A percentile compares a stretch with the other conserved stretches of the same genome.
Evolutionary conservation across 2,113 vertebrate genomes (phyloP).

Genomic region (Varanus salvator): DNA sequence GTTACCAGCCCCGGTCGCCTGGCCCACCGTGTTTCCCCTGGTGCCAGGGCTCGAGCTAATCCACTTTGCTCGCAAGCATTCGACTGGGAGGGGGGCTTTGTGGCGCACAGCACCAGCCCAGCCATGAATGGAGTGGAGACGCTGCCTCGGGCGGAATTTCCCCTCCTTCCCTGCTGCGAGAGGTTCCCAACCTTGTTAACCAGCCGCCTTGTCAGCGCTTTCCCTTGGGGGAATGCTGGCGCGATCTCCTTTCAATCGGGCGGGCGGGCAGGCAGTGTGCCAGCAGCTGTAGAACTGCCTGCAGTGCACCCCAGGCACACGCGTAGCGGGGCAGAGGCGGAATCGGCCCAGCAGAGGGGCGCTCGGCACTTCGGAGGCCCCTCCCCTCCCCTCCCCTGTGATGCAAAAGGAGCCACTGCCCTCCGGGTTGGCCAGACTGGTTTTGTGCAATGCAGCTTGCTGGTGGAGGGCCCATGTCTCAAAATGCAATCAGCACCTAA

Average conservation of each 20-base stretch:
- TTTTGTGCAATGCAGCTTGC: background rate
- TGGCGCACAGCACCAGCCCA: slow-evolving; percentile 49
- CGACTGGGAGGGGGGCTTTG: slow-evolving; percentile 64
- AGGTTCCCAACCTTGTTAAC: slow-evolving; percentile 34
- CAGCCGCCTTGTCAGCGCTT: slow-evolving; percentile 22
- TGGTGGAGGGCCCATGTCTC: background rate
- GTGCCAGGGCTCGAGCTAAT: slow-evolving; percentile 55
- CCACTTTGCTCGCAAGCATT: slow-evolving; percentile 59
- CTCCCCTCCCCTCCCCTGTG: background rate
- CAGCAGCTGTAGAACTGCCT: background rate
- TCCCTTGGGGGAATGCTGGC: background rate
- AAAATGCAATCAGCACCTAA: background rate
- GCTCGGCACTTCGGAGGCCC: background rate
- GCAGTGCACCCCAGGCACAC: background rate
- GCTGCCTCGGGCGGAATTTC: slow-evolving; percentile 12
- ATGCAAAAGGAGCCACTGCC: background rate
- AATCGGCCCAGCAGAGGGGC: background rate
- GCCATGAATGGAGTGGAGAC: slow-evolving; percentile 42
- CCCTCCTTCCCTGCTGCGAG: slow-evolving; percentile 11
- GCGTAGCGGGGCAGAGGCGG: background rate
- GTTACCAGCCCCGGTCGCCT: slow-evolving; percentile 62
- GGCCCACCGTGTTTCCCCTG: slow-evolving; percentile 57
- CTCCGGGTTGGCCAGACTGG: too few species aligned
- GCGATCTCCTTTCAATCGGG: slow-evolving; percentile 5
- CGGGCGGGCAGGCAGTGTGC: background rate